Base-by-base conservation (phyloP, 2,113 vertebrate species). In the Chamaea fasciata region DNA sequence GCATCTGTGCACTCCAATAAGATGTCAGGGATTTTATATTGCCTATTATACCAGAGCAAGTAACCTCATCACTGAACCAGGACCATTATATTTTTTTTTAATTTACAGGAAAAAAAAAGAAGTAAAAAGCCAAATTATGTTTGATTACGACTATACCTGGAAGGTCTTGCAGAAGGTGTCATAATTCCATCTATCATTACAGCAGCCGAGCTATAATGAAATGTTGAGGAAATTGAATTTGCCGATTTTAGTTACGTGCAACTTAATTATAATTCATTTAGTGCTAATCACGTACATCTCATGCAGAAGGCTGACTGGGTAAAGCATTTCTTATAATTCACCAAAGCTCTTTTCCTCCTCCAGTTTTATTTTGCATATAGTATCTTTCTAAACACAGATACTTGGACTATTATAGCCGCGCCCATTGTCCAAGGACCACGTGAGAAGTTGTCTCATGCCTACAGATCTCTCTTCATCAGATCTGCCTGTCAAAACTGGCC, bases 401-500 rank as follows among this genome's bases (percentile, higher is more conserved):
- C 15, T 89, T 62, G 65, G 41, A 53, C 82, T 94, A 44, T 74
- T 91, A 41, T 8, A 69, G 42, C 30, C 83, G 67, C 44, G 44
- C 30, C 15, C 63, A 77, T 71, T 73, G 37, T 94, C 69, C 57
- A 85, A 79, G 35, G 15, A 55, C 35, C 49, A 55, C 44, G 16
- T 31, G 59, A 95, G 96, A 95, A 70, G 50, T 63, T 78, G 46
- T 74, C 88, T 94, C 68, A 50, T 86, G 62, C 75, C 78, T 95
- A 73, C 91, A 95, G 75, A 94, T 94, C n/a, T 83, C 91, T 84
- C 80, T 81, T 74, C 27, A 93, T 94, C 95, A 92, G 83, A 74
- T 89, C 87, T 92, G 91, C 93, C 83, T 96, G 93, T 94, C 97
- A 96, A 96, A 97, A 79, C 57, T 94, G 94, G 85, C 81, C 94